phyloP scores from a whole-genome alignment of 2,113 vertebrate species.

The Mormyrus iriodes region DNA sequence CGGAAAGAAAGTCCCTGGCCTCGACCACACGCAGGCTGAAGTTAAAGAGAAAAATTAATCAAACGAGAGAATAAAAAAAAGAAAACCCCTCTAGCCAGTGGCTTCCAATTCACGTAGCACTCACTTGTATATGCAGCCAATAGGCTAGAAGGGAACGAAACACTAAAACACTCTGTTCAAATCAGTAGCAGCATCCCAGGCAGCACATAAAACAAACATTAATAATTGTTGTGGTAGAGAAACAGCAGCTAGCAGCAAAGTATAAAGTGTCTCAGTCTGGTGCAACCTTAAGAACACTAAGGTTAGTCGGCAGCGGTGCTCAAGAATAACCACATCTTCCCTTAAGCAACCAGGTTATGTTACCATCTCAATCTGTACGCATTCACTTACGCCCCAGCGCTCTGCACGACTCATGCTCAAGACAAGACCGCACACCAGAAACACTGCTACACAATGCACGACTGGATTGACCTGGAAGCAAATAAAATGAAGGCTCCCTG shows the following conservation, averaged over 20 bases:
- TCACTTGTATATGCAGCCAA: neutral
- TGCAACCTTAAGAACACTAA: neutral
- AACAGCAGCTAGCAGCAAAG: neutral
- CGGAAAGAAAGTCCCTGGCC: no score
- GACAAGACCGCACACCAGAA: neutral
- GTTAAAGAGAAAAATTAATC: no score
- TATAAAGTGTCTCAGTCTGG: no score
- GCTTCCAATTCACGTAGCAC: neutral
- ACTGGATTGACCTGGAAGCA: neutral
- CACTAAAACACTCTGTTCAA: neutral
- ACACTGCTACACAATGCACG: neutral
- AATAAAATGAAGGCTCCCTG: neutral
- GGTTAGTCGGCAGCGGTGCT: neutral
- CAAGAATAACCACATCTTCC: neutral
- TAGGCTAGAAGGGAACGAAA: neutral
- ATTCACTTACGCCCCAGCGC: neutral
- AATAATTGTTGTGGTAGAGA: neutral
- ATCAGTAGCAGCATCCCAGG: neutral
- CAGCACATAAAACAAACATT: neutral
- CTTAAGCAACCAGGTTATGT: neutral
- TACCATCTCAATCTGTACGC: neutral
- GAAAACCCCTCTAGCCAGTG: neutral
- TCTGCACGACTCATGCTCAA: neutral
- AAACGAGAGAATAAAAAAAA: no score
- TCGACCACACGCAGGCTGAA: no score